These are phyloP conservation scores for Lycaon pictus DNA, from an alignment of 2,113 vertebrate genomes.

Conservation along the genomic window DNA sequence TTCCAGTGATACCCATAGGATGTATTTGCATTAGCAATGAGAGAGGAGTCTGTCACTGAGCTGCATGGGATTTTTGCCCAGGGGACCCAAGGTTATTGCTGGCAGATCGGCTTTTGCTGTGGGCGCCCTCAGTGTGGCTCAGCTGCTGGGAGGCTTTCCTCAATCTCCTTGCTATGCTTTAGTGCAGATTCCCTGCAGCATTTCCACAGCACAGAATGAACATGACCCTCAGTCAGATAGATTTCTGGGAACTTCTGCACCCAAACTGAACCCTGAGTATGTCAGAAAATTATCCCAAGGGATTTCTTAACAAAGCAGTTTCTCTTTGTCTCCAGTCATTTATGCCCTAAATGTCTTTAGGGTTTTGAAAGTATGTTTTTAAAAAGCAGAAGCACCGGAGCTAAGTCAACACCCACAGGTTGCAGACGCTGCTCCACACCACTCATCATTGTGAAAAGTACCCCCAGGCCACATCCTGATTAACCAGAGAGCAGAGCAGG, in stretches of 20 bases:
- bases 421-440: not conserved
- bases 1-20: not conserved
- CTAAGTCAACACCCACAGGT: not conserved
- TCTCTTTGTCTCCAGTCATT: slow-evolving; percentile 38
- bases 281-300: not conserved
- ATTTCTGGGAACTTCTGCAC: slow-evolving; percentile 34
- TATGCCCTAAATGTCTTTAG: not conserved
- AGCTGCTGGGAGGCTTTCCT: not conserved
- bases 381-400: not conserved
- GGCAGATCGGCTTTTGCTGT: not conserved
- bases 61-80: not conserved
- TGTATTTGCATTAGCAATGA: slow-evolving; percentile 42
- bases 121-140: not conserved
- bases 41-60: not conserved
- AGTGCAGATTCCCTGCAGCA: not conserved
- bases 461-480: slow-evolving; percentile 8
- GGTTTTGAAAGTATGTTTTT: slow-evolving; percentile 48
- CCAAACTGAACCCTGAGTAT: not conserved
- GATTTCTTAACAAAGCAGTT: slow-evolving; percentile 50
- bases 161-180: not conserved
- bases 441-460: not conserved
- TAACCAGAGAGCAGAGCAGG: not conserved
- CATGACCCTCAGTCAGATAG: not conserved
- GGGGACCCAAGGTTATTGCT: not conserved
- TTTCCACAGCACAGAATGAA: not conserved